Conservation (phyloP, 2,888 invertebrate genomes). For the Lampropteryx suffumata region DNA sequence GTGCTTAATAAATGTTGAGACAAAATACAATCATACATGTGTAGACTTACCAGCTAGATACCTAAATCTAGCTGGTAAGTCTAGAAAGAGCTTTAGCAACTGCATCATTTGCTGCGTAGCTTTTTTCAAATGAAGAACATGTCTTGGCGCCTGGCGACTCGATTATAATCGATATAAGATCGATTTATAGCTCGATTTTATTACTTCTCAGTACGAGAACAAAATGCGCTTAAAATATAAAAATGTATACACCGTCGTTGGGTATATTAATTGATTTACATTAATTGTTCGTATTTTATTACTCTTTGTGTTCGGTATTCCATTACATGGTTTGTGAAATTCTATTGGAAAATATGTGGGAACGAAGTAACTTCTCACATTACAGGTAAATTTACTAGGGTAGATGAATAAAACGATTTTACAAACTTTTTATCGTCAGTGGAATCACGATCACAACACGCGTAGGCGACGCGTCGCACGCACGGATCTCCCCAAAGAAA, state of each 20-base stretch:
- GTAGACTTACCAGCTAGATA: no score
- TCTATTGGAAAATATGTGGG: conserved; percentile 17
- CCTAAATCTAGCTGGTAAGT: no score
- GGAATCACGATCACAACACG: conserved; percentile 25
- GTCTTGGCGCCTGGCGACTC: conserved; percentile 51
- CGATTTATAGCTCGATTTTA: conserved; percentile 60
- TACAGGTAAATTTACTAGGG: conserved; percentile 18
- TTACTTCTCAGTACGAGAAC: conserved; percentile 41
- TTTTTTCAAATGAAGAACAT: conserved; percentile 59
- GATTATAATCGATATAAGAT: conserved; percentile 40
- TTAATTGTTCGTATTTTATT: conserved; percentile 40
- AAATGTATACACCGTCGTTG: conserved; percentile 37
- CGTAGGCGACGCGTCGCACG: conserved; percentile 48
- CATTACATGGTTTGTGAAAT: conserved; percentile 26
- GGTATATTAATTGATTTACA: conserved; percentile 40
- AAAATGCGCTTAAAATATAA: conserved; percentile 48
- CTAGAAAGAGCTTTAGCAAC: no score
- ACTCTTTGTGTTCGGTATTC: conserved; percentile 30
- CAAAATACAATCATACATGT: no score
- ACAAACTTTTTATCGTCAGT: conserved; percentile 48
- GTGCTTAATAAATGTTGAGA: no score
- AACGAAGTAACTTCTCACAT: no score
- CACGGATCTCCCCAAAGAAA: conserved; percentile 34
- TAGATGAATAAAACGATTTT: conserved; percentile 42
- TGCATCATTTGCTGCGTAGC: conserved; percentile 12